A percentile compares a stretch with the other conserved stretches of the same genome.
Conservation (phyloP, 2,888 invertebrate genomes). For the Xestia ashworthii region DNA sequence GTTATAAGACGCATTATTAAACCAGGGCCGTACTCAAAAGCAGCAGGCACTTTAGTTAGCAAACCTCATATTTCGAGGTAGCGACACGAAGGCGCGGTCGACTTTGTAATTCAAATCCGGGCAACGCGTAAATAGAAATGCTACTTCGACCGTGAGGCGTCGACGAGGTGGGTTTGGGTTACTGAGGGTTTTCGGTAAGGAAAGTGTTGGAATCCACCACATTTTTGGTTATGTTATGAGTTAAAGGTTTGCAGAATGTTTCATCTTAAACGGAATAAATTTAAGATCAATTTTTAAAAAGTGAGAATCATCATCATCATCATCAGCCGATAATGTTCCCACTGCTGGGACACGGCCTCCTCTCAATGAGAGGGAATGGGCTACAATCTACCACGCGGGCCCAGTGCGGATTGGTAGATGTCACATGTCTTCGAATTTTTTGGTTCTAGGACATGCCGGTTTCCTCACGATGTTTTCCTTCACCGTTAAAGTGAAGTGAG, state of each 20-base stretch:
- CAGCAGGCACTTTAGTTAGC: conserved; percentile 66
- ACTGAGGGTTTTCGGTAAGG: background rate
- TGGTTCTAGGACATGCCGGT: too few relatives aligned
- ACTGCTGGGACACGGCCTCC: too few relatives aligned
- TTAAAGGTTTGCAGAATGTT: background rate
- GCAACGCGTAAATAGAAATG: conserved; percentile 65
- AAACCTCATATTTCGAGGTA: conserved; percentile 69
- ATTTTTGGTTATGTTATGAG: background rate
- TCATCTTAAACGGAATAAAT: background rate
- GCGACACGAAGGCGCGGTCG: conserved; percentile 78
- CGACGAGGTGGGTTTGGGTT: conserved; percentile 17
- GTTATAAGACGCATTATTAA: conserved; percentile 68
- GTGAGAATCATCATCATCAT: too few relatives aligned
- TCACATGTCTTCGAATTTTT: too few relatives aligned
- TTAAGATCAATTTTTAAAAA: background rate
- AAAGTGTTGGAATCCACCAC: conserved; percentile 5
- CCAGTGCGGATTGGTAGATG: too few relatives aligned
- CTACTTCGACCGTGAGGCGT: conserved; percentile 17
- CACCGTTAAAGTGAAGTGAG: too few relatives aligned
- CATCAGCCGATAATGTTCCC: too few relatives aligned
- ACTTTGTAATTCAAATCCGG: conserved; percentile 89
- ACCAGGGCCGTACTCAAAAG: conserved; percentile 66
- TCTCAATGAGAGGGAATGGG: too few relatives aligned
- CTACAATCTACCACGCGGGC: too few relatives aligned
- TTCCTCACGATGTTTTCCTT: too few relatives aligned